phyloP scores from a whole-genome alignment of 1,140 invertebrate species.

The Acromyrmex heyeri region DNA sequence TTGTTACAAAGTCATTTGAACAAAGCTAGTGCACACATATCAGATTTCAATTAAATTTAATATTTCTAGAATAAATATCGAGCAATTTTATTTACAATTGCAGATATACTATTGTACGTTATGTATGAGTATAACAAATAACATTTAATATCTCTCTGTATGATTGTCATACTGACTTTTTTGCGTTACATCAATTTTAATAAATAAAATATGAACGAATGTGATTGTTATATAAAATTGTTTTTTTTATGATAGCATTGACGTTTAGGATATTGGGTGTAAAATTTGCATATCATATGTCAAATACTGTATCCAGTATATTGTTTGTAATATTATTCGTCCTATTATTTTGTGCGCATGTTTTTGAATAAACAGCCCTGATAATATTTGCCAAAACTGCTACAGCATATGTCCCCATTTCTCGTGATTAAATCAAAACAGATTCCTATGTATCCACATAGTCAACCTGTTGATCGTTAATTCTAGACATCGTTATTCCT shows the following conservation, averaged over 20 bases:
- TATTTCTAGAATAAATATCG: neutral
- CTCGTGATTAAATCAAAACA: constrained; percentile 62
- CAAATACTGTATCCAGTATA: neutral
- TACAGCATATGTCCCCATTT: constrained; percentile 40
- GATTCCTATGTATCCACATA: constrained; percentile 21
- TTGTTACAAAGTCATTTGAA: constrained; percentile 12
- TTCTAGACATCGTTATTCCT: constrained; percentile 31
- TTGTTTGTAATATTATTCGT: neutral
- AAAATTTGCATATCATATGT: constrained; percentile 3
- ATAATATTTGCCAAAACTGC: constrained; percentile 42
- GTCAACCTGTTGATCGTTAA: constrained; percentile 61
- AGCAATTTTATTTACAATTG: neutral
- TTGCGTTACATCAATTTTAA: neutral
- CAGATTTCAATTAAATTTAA: neutral
- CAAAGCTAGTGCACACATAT: neutral
- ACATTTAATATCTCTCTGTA: neutral
- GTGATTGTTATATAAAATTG: neutral
- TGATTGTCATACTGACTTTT: neutral
- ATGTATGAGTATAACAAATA: neutral
- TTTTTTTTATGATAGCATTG: neutral
- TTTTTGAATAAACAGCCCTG: neutral
- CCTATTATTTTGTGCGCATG: neutral
- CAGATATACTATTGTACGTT: neutral
- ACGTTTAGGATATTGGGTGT: neutral
- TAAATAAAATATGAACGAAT: neutral